phyloP scores from a whole-genome alignment of 2,888 invertebrate species.

The Monochamus alternatus region DNA sequence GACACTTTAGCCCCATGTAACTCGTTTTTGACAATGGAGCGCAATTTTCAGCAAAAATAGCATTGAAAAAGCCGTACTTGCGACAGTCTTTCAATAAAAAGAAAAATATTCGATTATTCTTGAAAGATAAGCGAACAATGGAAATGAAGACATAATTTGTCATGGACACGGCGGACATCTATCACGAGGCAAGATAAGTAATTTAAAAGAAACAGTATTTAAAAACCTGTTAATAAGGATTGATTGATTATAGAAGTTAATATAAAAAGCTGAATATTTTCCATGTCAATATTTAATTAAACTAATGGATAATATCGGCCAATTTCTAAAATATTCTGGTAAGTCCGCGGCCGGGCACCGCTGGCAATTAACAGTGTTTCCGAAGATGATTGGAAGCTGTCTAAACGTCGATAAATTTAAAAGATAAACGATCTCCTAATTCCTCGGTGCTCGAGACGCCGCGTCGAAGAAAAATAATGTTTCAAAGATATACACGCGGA shows the following conservation, averaged over 20 bases:
- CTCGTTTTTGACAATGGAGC: too few relatives aligned
- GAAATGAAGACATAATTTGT: too few relatives aligned
- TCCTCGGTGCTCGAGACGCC: not conserved
- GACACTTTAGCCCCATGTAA: too few relatives aligned
- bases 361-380: constrained; percentile 11
- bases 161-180: not conserved
- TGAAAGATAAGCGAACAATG: too few relatives aligned
- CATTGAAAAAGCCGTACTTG: too few relatives aligned
- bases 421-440: constrained; percentile 8
- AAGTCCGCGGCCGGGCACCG: not conserved
- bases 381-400: constrained; percentile 7
- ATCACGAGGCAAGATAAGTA: not conserved
- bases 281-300: constrained; percentile 5
- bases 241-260: constrained; percentile 11
- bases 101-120: too few relatives aligned
- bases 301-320: constrained; percentile 10
- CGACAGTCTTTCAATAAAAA: too few relatives aligned
- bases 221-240: constrained; percentile 4
- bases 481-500: not conserved
- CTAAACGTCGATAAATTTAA: constrained; percentile 5
- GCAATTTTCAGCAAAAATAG: too few relatives aligned
- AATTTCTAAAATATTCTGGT: constrained; percentile 1
- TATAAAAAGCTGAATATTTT: constrained; percentile 6
- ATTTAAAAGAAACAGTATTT: not conserved
- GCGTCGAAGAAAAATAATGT: not conserved